Evolutionary conservation across 2,113 vertebrate genomes (phyloP).

Genomic region (Cyanistes caeruleus): DNA sequence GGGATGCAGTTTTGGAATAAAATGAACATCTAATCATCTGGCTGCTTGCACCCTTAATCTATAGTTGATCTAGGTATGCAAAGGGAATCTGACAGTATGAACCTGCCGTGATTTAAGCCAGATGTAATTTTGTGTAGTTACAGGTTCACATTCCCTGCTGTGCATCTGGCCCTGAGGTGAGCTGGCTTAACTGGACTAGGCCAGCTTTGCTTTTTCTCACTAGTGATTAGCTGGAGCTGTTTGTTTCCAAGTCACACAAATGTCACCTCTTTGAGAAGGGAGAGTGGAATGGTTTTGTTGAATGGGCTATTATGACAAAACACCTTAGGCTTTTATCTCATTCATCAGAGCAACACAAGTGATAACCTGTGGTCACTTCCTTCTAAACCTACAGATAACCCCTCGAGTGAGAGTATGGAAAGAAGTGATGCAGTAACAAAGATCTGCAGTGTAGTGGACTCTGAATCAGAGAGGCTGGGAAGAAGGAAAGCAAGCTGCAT

Average conservation of each 20-base stretch:
- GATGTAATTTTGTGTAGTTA: background rate
- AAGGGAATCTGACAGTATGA: background rate
- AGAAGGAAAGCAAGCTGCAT: background rate
- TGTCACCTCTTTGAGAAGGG: background rate
- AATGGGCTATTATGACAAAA: rapidly evolving
- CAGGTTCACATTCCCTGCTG: background rate
- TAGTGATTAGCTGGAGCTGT: background rate
- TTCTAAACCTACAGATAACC: background rate
- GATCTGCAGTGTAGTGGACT: background rate
- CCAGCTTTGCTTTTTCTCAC: background rate
- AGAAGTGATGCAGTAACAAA: background rate
- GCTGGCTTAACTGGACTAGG: background rate
- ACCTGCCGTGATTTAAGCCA: background rate
- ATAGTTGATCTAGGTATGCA: background rate
- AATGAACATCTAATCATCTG: background rate
- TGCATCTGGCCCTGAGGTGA: background rate
- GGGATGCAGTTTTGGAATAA: background rate
- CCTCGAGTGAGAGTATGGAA: background rate
- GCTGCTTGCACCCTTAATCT: background rate
- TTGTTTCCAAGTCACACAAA: background rate
- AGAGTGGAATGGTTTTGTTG: background rate
- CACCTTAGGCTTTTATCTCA: background rate
- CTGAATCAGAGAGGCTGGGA: background rate
- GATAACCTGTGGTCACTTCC: background rate
- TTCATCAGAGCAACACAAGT: background rate